Conservation (phyloP, 2,888 invertebrate species). For the Apamea epomidion region DNA sequence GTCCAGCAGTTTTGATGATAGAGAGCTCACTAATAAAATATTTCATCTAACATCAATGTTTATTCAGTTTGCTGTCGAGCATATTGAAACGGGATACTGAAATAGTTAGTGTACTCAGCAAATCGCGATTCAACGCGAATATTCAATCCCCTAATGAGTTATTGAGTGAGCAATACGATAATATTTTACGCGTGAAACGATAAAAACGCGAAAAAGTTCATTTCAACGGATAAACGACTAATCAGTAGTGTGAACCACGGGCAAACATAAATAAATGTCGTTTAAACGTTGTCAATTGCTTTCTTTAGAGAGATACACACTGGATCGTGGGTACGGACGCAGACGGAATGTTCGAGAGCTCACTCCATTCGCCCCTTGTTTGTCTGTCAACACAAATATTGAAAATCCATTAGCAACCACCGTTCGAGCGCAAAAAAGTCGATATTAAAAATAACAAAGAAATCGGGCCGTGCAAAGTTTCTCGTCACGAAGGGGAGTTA, state of each 20-base stretch:
- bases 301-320: constrained; percentile 68
- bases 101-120: constrained; percentile 43
- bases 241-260: constrained; percentile 66
- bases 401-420: constrained; percentile 88
- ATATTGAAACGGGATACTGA: constrained; percentile 47
- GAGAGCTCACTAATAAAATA: constrained; percentile 65
- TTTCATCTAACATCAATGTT: constrained; percentile 65
- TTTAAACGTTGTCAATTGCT: constrained; percentile 68
- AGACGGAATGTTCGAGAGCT: constrained; percentile 77
- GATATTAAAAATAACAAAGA: constrained; percentile 87
- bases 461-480: constrained; percentile 81
- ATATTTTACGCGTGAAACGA: constrained; percentile 27
- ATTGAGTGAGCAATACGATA: constrained; percentile 21
- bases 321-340: constrained; percentile 68
- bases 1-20: constrained; percentile 67
- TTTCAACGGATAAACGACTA: constrained; percentile 62
- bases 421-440: constrained; percentile 83
- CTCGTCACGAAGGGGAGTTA: constrained; percentile 72
- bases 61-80: constrained; percentile 59
- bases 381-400: constrained; percentile 89
- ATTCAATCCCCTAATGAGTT: constrained; percentile 51
- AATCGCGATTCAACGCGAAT: constrained; percentile 50
- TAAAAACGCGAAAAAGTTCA: constrained; percentile 23
- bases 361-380: constrained; percentile 84
- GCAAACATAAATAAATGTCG: constrained; percentile 72